Base-by-base conservation (phyloP, 2,888 invertebrate genomes). In the Schrankia costaestrigalis region DNA sequence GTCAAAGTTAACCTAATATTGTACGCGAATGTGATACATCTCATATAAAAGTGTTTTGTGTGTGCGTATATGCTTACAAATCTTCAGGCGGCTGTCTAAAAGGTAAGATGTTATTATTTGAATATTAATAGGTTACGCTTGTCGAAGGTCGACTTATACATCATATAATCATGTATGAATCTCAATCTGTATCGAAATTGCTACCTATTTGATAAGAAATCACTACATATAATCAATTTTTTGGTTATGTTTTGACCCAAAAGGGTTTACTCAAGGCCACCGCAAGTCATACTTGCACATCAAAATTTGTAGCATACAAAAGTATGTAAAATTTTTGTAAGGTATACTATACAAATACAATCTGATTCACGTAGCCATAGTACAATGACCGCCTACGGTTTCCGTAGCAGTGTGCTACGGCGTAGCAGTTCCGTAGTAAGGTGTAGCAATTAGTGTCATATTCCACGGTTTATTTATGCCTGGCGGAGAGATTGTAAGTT, bases 71-170 rank as follows among this genome's bases (percentile, higher is more conserved):
- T 57, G 57, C 59, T 68, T 66, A 66, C 66, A 67, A 65, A 63
- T 63, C 60, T 60, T 63, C 61, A 56, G 78, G 80, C 75, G 67
- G 80, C 78, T 77, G 80, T 74, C 63, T 45, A 65, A 66, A 72
- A 62, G 82, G 83, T 85, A 69, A 78, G 79, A 60, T 47, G 43
- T 51, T 51, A 48, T 47, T 47, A 39, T 43, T 41, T 46, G 41
- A 41, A 46, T 49, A 38, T 43, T 50, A 43, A 47, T 47, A 36
- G 40, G 41, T 54, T 59, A 56, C 42, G 56, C 52, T 51, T 41
- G 32, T 48, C 44, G 52, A 61, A 64, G 70, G 68, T 66, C 57
- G 57, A 41, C 41, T 23, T 11, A 23, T 12, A n/a, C 10, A 5
- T 21, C 6, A 7, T 21, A 21, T 21, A 9, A 8, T 8, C 6